phyloP scores from a whole-genome alignment of 2,888 invertebrate genomes.

The Drosophila dives region DNA sequence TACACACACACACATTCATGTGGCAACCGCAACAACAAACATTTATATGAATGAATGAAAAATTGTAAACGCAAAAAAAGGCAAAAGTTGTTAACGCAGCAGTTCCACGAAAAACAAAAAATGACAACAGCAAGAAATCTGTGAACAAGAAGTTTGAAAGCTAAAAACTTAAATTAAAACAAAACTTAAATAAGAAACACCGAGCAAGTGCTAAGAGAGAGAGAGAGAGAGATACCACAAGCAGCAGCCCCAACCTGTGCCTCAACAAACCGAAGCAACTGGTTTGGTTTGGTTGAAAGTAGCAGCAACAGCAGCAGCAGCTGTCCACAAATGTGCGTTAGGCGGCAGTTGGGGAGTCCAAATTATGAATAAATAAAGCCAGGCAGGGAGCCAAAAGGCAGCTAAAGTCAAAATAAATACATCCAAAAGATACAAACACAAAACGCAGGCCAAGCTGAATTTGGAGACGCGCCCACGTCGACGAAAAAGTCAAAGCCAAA shows the following conservation, averaged over 20 bases:
- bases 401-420: conserved; percentile 74
- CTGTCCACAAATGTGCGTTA: conserved; percentile 78
- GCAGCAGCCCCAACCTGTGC: conserved; percentile 10
- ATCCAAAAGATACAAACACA: conserved; percentile 43
- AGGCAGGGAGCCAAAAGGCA: conserved; percentile 26
- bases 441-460: conserved; percentile 27
- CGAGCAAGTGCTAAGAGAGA: conserved; percentile 53
- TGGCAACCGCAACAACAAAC: conserved; percentile 39
- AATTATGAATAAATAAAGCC: conserved; percentile 75
- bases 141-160: conserved; percentile 80
- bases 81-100: conserved; percentile 80
- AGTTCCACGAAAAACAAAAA: conserved; percentile 71
- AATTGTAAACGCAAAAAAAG: conserved; percentile 71
- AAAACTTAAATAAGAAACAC: conserved; percentile 68
- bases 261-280: conserved; percentile 47
- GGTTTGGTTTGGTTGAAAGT: conserved; percentile 59
- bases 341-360: conserved; percentile 54
- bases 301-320: conserved; percentile 51
- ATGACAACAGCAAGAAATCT: conserved; percentile 66
- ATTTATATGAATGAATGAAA: conserved; percentile 67
- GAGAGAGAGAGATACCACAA: conserved; percentile 27
- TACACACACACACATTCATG: conserved; percentile 21
- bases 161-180: conserved; percentile 79
- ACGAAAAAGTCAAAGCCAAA: conserved; percentile 9
- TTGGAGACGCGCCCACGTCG: conserved; percentile 53